Evolutionary conservation across 2,888 invertebrate genomes (phyloP), one percentile per base, ranked within the genome.

Genomic region (Gortyna flavago): DNA sequence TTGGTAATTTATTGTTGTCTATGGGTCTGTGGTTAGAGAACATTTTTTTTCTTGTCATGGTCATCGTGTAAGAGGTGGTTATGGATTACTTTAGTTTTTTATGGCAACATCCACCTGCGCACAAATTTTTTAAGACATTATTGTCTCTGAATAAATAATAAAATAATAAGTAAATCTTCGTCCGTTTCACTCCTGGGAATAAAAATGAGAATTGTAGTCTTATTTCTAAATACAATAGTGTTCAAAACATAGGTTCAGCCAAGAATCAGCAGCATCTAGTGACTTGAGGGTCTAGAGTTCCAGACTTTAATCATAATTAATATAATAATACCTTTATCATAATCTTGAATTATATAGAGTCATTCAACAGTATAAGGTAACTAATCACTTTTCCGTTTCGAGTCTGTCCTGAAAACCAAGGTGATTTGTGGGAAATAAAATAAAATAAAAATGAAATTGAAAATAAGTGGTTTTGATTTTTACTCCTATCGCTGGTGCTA

Each of bases 1-100:
- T 84, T 79, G 73, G 69, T 86, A 83, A 84, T 79, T 86, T 75
- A 83, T 79, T 73, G 66, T 67, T 65, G 81, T 81, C 82, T 84
- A 80, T 82, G 65, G 72, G 75, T 72, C 73, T 75, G 70, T 80
- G 65, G 75, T 72, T 86, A 72, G 3, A 57, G n/a, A 68, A 35
- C n/a, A 32, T 57, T 61, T 80, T 62, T 57, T 70, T 80, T 70
- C 70, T 75, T 82, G 80, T 82, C 75, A 61, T 75, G 84, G 80
- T 82, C 75, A 61, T 82, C 81, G 48, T 75, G 61, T 69, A 41
- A 59, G n/a, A 57, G 66, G 69, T 59, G 35, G 51, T 74, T 62
- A 75, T 54, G 35, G 51, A 79, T 84, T 62, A 66, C 25, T 81
- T 61, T 75, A 8, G 35, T 11, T 44, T 54, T 51, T 61, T 59